These are phyloP conservation scores for Cathartes aura DNA, from an alignment of 2,113 vertebrate genomes.

Conservation along the genomic window DNA sequence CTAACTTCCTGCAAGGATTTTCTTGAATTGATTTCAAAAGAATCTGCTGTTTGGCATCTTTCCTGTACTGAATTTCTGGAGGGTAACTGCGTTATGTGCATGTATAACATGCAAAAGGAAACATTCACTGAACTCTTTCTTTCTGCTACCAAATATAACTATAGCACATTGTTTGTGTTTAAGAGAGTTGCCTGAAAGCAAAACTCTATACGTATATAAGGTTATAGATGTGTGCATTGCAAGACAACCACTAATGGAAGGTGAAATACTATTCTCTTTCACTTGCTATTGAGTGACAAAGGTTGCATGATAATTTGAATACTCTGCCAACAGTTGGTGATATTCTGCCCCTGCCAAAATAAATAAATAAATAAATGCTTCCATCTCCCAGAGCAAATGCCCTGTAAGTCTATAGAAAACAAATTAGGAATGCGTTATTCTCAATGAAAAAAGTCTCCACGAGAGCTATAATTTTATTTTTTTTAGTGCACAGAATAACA, in stretches of 20 bases:
- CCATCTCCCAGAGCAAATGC: conserved; percentile 11
- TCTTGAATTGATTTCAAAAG: conserved; percentile 51
- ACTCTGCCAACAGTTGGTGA: not conserved
- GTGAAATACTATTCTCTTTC: not conserved
- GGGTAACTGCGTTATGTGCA: conserved; percentile 3
- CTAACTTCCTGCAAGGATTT: conserved; percentile 41
- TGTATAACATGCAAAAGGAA: conserved; percentile 10
- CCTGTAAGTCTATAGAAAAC: conserved; percentile 73
- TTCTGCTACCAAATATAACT: not conserved
- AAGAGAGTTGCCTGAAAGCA: not conserved
- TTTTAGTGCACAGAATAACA: conserved; percentile 77
- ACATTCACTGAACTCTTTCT: not conserved
- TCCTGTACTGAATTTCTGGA: conserved; percentile 31
- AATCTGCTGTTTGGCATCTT: conserved; percentile 31
- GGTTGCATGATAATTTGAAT: not conserved
- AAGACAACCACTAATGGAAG: not conserved
- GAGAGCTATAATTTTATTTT: conserved; percentile 76
- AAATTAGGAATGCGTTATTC: conserved; percentile 74
- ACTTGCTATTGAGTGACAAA: not conserved
- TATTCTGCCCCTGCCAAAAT: not conserved
- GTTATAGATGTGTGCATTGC: not conserved
- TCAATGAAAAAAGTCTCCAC: conserved; percentile 66
- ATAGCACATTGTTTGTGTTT: not conserved
- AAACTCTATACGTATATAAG: not conserved
- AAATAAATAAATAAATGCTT: conserved; percentile 45